Evolutionary conservation across 2,888 invertebrate species (phyloP).

Genomic region (Trimorus sp.): DNA sequence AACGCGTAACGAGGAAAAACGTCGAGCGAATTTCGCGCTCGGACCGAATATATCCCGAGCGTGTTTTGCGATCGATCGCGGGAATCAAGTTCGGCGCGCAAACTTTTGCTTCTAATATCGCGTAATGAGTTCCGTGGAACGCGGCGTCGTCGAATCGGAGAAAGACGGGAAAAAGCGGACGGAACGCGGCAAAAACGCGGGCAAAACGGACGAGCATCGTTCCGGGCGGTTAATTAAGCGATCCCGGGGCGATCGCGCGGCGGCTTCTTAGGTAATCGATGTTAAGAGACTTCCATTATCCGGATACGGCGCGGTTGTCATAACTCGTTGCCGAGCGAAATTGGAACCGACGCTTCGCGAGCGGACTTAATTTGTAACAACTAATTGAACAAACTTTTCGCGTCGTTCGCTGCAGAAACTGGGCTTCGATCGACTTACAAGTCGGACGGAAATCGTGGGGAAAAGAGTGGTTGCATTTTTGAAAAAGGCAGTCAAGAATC

Average conservation of each 20-base stretch:
- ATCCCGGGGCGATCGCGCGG: slow-evolving; percentile 26
- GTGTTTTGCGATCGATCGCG: slow-evolving; percentile 36
- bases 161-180: slow-evolving; percentile 2
- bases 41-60: slow-evolving; percentile 37
- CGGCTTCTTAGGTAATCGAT: slow-evolving; percentile 34
- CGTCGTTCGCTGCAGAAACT: slow-evolving; percentile 31
- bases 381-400: slow-evolving; percentile 79
- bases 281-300: slow-evolving; percentile 48
- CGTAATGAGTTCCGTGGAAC: slow-evolving; percentile 32
- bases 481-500: too few species aligned
- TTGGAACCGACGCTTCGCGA: slow-evolving; percentile 59
- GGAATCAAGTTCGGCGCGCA: slow-evolving; percentile 5
- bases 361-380: slow-evolving; percentile 79
- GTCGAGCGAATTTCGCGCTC: slow-evolving; percentile 27
- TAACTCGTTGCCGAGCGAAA: slow-evolving; percentile 51
- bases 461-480: too few species aligned
- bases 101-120: slow-evolving; percentile 27
- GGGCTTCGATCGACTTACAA: too few species aligned
- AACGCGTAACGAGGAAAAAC: slow-evolving; percentile 44
- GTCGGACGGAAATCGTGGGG: too few species aligned
- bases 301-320: slow-evolving; percentile 39
- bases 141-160: slow-evolving; percentile 2
- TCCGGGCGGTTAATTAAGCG: slow-evolving; percentile 49
- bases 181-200: background rate
- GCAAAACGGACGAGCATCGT: slow-evolving; percentile 7